Conservation (phyloP, 1,140 invertebrate genomes). For the Lasioglossum baleicum region DNA sequence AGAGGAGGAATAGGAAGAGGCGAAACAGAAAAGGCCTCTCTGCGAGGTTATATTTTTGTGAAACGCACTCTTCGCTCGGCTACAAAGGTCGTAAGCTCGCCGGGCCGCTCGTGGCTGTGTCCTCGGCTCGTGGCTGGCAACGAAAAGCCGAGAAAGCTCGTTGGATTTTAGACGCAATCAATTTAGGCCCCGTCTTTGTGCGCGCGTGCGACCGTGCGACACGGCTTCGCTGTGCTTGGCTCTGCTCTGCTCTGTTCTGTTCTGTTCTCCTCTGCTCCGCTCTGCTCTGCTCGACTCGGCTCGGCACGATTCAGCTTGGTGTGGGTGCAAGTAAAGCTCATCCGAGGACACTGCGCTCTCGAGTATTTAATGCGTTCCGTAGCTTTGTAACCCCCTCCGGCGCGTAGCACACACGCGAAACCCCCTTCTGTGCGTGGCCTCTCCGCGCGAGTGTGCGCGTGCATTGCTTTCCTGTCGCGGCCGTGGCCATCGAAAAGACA, state of each 20-base stretch:
- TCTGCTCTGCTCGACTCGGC: too few species aligned
- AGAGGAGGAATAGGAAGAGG: constrained; percentile 11
- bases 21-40: constrained; percentile 42
- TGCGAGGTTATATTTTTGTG: constrained; percentile 47
- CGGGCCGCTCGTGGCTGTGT: neutral
- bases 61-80: constrained; percentile 23
- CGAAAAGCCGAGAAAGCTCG: constrained; percentile 43
- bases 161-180: constrained; percentile 63
- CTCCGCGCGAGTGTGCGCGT: constrained; percentile 22
- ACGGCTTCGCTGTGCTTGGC: neutral
- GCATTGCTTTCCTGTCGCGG: constrained; percentile 36
- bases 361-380: constrained; percentile 68
- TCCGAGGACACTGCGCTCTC: constrained; percentile 58
- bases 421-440: constrained; percentile 14
- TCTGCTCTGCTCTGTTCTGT: neutral
- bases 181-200: constrained; percentile 56
- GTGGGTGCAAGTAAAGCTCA: constrained; percentile 36
- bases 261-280: too few species aligned
- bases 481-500: constrained; percentile 61
- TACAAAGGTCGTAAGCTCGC: constrained; percentile 46
- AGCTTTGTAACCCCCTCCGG: constrained; percentile 60
- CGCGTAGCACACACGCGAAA: neutral
- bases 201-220: too few species aligned
- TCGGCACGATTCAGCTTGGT: too few species aligned
- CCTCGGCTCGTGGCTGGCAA: constrained; percentile 18